Evolutionary conservation across 2,113 vertebrate genomes (phyloP).

Genomic region (Pandion haliaetus): DNA sequence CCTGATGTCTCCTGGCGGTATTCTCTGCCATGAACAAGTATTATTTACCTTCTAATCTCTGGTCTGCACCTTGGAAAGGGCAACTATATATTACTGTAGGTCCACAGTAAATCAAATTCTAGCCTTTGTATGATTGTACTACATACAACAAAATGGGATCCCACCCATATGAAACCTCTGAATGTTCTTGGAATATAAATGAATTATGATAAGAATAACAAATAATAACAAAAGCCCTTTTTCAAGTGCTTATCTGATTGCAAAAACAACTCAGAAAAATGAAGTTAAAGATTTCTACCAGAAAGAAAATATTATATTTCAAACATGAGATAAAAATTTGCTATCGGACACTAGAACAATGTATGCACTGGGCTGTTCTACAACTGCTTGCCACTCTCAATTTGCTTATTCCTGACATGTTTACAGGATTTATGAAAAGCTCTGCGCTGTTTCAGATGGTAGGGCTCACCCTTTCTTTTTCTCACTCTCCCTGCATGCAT

Average conservation of each 20-base stretch:
- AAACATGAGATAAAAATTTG: slow-evolving; percentile 3
- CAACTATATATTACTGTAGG: not conserved
- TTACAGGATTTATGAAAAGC: not conserved
- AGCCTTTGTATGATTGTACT: not conserved
- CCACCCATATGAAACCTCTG: not conserved
- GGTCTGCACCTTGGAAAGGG: slow-evolving; percentile 8
- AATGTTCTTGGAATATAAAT: not conserved
- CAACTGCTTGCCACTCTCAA: not conserved
- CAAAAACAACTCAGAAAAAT: slow-evolving; percentile 16
- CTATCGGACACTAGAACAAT: not conserved
- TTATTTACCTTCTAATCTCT: slow-evolving; percentile 3
- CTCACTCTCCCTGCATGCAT: not conserved
- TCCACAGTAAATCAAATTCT: not conserved
- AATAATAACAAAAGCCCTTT: slow-evolving; percentile 13
- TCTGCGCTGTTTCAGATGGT: not conserved
- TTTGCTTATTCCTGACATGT: not conserved
- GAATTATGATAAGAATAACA: slow-evolving; percentile 11
- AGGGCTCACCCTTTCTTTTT: not conserved
- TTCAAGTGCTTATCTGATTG: slow-evolving; percentile 5
- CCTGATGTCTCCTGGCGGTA: not conserved
- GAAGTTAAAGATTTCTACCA: not conserved
- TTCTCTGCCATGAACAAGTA: not conserved
- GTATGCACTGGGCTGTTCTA: not conserved
- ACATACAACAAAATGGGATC: not conserved
- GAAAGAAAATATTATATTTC: slow-evolving; percentile 21